Conservation (phyloP, 2,797 vertebrate genomes). For the Melopsittacus undulatus region DNA sequence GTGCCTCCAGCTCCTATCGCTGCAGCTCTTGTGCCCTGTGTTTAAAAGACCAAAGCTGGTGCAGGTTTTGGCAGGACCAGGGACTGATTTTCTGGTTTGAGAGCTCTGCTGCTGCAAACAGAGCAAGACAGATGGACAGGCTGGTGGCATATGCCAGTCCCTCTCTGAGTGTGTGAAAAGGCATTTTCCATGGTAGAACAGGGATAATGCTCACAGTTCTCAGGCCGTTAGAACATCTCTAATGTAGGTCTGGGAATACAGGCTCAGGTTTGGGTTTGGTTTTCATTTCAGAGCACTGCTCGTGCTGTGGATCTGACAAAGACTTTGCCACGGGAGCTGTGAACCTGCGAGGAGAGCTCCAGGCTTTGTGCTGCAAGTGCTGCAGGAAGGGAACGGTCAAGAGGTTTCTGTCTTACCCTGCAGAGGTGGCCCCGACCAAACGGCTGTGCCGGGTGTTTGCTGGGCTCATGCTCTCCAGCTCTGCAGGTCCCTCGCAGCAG, state of each 20-base stretch:
- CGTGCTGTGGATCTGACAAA: neutral
- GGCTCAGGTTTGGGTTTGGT: neutral
- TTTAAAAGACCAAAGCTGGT: neutral
- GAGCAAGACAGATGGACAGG: neutral
- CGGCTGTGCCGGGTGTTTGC: neutral
- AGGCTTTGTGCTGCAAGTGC: neutral
- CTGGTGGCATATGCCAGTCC: neutral
- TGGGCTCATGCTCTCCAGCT: neutral
- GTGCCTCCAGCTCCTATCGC: neutral
- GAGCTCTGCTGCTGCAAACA: neutral
- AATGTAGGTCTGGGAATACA: neutral
- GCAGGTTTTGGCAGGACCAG: neutral
- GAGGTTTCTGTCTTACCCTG: neutral
- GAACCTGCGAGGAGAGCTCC: slow-evolving; percentile 2
- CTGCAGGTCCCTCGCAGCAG: neutral
- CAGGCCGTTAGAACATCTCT: neutral
- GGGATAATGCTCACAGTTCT: neutral
- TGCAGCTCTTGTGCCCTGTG: neutral
- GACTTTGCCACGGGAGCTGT: neutral
- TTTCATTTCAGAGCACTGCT: neutral
- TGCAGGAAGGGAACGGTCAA: neutral
- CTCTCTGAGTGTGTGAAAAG: neutral
- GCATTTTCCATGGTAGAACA: neutral
- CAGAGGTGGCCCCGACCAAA: neutral
- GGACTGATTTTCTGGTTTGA: neutral